phyloP scores from a whole-genome alignment of 2,797 vertebrate species.

The Enteromius radiatus region DNA sequence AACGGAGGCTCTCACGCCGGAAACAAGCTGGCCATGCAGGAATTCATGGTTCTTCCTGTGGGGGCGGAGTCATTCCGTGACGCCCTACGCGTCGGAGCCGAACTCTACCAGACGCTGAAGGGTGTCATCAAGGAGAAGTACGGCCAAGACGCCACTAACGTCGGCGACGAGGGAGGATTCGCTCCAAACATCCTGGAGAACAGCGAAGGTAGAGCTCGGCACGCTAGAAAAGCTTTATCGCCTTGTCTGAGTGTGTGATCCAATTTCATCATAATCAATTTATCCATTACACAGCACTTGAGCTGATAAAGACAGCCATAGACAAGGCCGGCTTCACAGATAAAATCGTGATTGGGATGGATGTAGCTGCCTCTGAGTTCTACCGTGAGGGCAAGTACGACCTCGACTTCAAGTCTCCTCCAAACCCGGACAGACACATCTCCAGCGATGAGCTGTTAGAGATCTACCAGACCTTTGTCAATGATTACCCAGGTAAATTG shows the following conservation, averaged over 20 bases:
- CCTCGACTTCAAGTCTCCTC: conserved; percentile 92
- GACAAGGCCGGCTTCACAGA: conserved; percentile 93
- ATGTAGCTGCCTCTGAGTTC: conserved; percentile 93
- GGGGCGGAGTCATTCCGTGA: conserved; percentile 93
- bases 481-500: conserved; percentile 88
- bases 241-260: background rate
- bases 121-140: conserved; percentile 94
- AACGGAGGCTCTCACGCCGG: conserved; percentile 94
- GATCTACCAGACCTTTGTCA: conserved; percentile 92
- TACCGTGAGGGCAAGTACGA: conserved; percentile 91
- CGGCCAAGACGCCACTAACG: conserved; percentile 92
- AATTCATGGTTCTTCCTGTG: conserved; percentile 95
- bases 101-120: conserved; percentile 94
- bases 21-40: conserved; percentile 96
- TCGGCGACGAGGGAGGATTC: conserved; percentile 93
- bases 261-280: background rate
- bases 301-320: conserved; percentile 91
- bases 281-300: conserved; percentile 79
- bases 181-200: conserved; percentile 96
- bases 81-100: conserved; percentile 88
- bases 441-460: conserved; percentile 86
- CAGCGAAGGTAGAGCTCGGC: conserved; percentile 81
- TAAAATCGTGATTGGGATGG: conserved; percentile 95
- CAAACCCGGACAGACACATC: conserved; percentile 87
- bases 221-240: background rate